phyloP scores from a whole-genome alignment of 1,140 invertebrate genomes.

The Caenorhabditis remanei region DNA sequence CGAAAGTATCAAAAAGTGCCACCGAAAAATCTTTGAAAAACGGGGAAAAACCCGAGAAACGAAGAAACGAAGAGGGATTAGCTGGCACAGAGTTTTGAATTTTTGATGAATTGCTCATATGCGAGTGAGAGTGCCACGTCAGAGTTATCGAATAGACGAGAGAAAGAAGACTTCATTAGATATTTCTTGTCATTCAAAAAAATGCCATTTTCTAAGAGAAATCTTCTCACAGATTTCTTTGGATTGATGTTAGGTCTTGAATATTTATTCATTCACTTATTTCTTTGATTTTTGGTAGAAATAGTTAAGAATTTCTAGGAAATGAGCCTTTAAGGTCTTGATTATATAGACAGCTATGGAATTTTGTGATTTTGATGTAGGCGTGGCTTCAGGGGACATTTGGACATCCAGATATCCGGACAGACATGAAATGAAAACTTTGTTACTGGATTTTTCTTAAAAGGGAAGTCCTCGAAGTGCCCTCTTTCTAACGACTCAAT shows the following conservation, averaged over 20 bases:
- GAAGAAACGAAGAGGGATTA: not conserved
- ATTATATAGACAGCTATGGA: too few species aligned
- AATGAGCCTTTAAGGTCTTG: too few species aligned
- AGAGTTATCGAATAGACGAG: not conserved
- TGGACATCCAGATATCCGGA: too few species aligned
- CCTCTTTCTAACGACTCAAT: too few species aligned
- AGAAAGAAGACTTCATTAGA: constrained; percentile 21
- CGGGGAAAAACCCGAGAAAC: not conserved
- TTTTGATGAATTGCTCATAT: constrained; percentile 40
- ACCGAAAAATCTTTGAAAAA: not conserved
- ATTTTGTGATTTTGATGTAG: too few species aligned
- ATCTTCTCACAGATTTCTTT: not conserved
- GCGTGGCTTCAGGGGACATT: too few species aligned
- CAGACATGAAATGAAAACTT: too few species aligned
- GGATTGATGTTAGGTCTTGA: constrained; percentile 8
- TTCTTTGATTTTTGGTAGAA: not conserved
- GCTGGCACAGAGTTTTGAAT: not conserved
- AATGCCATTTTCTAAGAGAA: too few species aligned
- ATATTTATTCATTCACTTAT: not conserved
- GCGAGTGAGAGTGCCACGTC: not conserved
- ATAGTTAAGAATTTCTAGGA: too few species aligned
- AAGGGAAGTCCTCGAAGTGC: too few species aligned
- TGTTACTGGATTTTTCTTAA: too few species aligned
- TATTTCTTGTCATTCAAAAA: constrained; percentile 9
- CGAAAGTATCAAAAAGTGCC: too few species aligned